These are phyloP conservation scores for Alca torda DNA, from an alignment of 2,797 vertebrate species.

Conservation along the genomic window DNA sequence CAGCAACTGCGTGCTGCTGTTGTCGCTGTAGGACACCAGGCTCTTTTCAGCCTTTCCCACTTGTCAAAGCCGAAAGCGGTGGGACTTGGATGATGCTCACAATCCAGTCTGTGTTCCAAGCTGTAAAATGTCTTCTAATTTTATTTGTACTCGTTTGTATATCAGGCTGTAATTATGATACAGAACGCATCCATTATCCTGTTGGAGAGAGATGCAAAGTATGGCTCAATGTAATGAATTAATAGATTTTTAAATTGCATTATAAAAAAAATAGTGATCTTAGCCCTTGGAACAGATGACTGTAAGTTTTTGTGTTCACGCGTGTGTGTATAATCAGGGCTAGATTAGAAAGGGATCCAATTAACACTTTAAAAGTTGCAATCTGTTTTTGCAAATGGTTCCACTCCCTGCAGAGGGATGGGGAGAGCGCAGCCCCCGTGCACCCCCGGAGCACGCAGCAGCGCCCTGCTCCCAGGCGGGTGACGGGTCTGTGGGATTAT, in stretches of 20 bases:
- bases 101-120: conserved; percentile 63
- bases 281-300: conserved; percentile 70
- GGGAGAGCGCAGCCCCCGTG: neutral
- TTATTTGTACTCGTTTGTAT: conserved; percentile 69
- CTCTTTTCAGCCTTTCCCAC: conserved; percentile 10
- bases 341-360: conserved; percentile 66
- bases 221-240: conserved; percentile 68
- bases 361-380: conserved; percentile 65
- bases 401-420: neutral
- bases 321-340: conserved; percentile 47
- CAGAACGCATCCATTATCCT: conserved; percentile 67
- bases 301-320: conserved; percentile 59
- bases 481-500: neutral
- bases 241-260: conserved; percentile 71
- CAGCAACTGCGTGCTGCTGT: neutral
- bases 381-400: conserved; percentile 62
- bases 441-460: neutral
- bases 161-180: conserved; percentile 68
- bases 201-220: conserved; percentile 68
- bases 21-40: neutral
- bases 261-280: conserved; percentile 69
- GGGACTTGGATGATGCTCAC: conserved; percentile 62
- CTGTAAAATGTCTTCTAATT: conserved; percentile 70
- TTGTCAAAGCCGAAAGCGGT: conserved; percentile 17
- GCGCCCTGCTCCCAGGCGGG: neutral